A percentile compares a stretch with the other conserved stretches of the same genome.
These are phyloP conservation scores for Anguilla obscura DNA, from an alignment of 2,797 vertebrate species.

Conservation along the genomic window DNA sequence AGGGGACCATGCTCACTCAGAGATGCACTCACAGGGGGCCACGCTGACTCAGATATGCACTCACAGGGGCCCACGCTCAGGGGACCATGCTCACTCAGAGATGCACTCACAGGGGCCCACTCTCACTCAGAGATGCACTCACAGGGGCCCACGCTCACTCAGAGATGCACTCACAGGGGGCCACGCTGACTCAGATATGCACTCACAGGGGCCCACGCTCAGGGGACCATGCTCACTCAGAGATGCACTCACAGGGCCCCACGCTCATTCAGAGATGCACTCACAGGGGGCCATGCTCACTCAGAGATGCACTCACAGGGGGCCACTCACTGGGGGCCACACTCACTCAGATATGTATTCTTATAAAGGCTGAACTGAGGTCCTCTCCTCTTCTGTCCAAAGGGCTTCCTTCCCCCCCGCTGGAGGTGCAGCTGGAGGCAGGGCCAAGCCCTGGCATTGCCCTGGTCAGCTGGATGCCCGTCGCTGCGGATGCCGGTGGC, in stretches of 20 bases:
- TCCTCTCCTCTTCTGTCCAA: conserved; percentile 6
- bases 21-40: no score
- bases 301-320: no score
- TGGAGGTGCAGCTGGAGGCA: conserved; percentile 90
- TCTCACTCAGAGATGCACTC: background rate
- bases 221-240: background rate
- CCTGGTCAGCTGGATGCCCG: conserved; percentile 93
- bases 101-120: background rate
- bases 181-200: background rate
- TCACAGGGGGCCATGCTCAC: no score
- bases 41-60: background rate
- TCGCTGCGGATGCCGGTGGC: conserved; percentile 92
- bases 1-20: no score
- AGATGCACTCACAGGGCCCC: background rate
- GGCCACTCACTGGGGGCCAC: background rate
- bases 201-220: background rate
- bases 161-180: no score
- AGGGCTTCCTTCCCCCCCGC: conserved; percentile 94
- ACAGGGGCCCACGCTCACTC: background rate
- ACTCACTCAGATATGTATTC: background rate
- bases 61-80: background rate
- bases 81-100: background rate
- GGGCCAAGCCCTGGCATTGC: conserved; percentile 90
- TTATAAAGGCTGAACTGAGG: background rate
- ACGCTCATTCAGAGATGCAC: background rate